Evolutionary conservation across 1,140 invertebrate genomes (phyloP).

Genomic region (Ceratina australensis): DNA sequence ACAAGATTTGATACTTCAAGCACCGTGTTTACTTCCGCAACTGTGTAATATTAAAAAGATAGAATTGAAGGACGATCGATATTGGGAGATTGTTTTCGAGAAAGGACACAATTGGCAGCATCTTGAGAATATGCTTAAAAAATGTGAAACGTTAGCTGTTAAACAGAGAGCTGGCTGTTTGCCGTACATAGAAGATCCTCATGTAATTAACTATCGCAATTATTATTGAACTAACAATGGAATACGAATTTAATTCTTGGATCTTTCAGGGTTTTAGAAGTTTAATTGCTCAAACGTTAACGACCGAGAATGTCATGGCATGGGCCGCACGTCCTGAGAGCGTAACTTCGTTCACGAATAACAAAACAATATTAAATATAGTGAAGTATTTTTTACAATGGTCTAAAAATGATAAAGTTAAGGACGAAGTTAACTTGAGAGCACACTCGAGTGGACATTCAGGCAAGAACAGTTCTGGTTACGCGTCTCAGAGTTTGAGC

Average conservation of each 20-base stretch:
- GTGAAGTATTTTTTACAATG: conserved; percentile 83
- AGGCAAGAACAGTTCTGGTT: conserved; percentile 44
- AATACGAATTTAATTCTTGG: neutral
- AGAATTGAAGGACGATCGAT: conserved; percentile 89
- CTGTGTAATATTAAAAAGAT: conserved; percentile 88
- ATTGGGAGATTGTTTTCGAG: conserved; percentile 93
- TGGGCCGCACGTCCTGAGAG: conserved; percentile 83
- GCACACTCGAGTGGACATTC: conserved; percentile 16
- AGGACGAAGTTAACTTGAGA: conserved; percentile 3
- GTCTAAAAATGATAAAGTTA: conserved; percentile 45
- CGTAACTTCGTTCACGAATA: conserved; percentile 85
- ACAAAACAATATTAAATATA: conserved; percentile 84
- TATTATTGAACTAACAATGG: neutral
- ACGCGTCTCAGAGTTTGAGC: conserved; percentile 25
- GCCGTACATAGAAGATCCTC: conserved; percentile 92
- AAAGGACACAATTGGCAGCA: conserved; percentile 90
- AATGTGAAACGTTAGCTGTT: conserved; percentile 88
- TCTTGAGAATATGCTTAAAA: conserved; percentile 86
- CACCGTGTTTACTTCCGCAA: conserved; percentile 93
- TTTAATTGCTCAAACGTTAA: conserved; percentile 90
- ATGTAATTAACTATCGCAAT: conserved; percentile 74
- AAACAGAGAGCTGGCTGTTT: conserved; percentile 94
- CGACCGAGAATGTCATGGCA: conserved; percentile 86
- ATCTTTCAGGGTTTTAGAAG: conserved; percentile 86
- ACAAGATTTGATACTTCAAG: conserved; percentile 82